Base-by-base conservation (phyloP, 2,888 invertebrate genomes). In the Scelioninae gen. 2 region DNA sequence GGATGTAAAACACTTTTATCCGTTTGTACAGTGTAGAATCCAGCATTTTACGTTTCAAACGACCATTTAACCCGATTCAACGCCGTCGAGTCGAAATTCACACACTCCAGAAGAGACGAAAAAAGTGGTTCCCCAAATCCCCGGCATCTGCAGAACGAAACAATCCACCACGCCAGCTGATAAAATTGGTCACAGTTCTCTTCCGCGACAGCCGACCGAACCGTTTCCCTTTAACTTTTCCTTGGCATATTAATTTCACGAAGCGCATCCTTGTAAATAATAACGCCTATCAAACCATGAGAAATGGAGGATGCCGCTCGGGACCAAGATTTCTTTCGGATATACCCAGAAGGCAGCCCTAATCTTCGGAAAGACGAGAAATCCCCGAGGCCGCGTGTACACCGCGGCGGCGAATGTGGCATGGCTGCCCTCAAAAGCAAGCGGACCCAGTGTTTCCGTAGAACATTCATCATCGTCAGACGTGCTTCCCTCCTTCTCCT, bases 391-490 rank as follows among this genome's bases (percentile, higher is more conserved):
- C 72, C 39, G 63, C 41, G 55, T 48, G 74, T 69, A 73, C 71
- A 67, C 67, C 33, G 69, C 72, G 71, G 74, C 75, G 73, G n/a
- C n/a, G n/a, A 75, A 69, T 61, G 68, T 74, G 77, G 73, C 76
- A 84, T 84, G 85, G 83, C 84, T 82, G 83, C 80, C 78, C 82
- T 80, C 82, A 83, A 84, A 84, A 84, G 84, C 81, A 79, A 83
- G 79, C 82, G 80, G 79, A 81, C 81, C 79, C 79, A 79, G 80
- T 78, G 81, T 84, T 85, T 84, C 84, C 82, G 81, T 82, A 80
- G 82, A 80, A 82, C 82, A 86, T 86, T 81, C 85, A 84, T 86
- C 85, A 86, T 86, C 85, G 84, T 86, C 86, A 84, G 79, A 80
- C 80, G 78, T 80, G 79, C 80, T 79, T 78, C 80, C 78, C 79